These are phyloP conservation scores for Byasa hedistus DNA, from an alignment of 2,888 invertebrate genomes.

Conservation along the genomic window DNA sequence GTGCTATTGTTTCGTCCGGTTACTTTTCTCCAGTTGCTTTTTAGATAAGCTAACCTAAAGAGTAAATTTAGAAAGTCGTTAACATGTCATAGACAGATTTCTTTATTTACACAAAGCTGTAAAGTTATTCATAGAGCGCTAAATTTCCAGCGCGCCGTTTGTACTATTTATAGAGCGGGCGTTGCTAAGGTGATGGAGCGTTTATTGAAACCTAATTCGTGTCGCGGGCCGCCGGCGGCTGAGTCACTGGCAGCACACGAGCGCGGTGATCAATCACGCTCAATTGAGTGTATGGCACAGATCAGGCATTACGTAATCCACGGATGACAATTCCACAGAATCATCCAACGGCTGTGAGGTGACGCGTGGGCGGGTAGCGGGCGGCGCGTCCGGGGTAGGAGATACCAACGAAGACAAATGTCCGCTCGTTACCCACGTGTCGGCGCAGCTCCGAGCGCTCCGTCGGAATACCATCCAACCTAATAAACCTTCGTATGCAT, in stretches of 20 bases:
- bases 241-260: slow-evolving; percentile 59
- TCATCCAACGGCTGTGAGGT: slow-evolving; percentile 26
- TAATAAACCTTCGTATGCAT: no score
- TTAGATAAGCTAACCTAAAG: no score
- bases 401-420: slow-evolving; percentile 23
- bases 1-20: no score
- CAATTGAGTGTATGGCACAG: slow-evolving; percentile 52
- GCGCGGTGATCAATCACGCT: slow-evolving; percentile 63
- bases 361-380: slow-evolving; percentile 19
- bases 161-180: slow-evolving; percentile 7
- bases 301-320: slow-evolving; percentile 55
- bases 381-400: slow-evolving; percentile 20
- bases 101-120: no score
- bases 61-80: no score
- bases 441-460: no score
- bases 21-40: no score
- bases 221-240: slow-evolving; percentile 31
- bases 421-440: slow-evolving; percentile 3
- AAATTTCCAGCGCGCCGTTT: background rate
- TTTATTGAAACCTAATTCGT: slow-evolving; percentile 26
- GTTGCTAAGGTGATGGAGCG: slow-evolving; percentile 21
- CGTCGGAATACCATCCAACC: no score
- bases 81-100: no score
- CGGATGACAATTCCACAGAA: slow-evolving; percentile 46
- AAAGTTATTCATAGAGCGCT: no score